phyloP scores from a whole-genome alignment of 2,797 vertebrate species.

The Tiaroga cobitis region DNA sequence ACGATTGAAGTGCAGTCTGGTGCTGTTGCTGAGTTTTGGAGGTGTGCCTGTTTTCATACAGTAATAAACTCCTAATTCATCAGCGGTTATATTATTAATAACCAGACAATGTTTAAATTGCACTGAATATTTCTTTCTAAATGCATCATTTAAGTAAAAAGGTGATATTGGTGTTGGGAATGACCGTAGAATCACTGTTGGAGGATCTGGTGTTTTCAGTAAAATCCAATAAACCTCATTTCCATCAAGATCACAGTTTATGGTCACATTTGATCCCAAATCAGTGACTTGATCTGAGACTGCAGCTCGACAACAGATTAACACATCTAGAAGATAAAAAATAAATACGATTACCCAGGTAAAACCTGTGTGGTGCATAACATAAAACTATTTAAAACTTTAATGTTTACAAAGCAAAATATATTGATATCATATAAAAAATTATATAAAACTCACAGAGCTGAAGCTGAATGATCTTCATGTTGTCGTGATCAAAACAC shows the following conservation, averaged over 20 bases:
- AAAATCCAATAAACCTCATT: constrained; percentile 1
- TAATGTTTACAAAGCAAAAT: background rate
- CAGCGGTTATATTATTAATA: background rate
- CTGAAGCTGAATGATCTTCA: background rate
- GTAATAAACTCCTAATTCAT: constrained; percentile 17
- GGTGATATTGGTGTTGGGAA: accelerated
- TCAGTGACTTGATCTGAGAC: background rate
- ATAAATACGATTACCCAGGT: background rate
- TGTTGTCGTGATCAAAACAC: background rate
- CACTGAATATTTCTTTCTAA: background rate
- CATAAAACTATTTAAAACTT: background rate
- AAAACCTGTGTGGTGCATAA: background rate
- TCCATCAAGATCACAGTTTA: constrained; percentile 10
- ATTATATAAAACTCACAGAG: background rate
- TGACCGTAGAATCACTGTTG: background rate
- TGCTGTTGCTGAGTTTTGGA: constrained; percentile 1
- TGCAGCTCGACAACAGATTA: background rate
- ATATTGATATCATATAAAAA: background rate
- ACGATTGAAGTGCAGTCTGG: background rate
- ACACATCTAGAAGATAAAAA: background rate
- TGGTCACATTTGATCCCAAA: background rate
- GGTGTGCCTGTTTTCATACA: background rate
- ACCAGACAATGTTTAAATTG: background rate
- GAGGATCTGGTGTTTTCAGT: background rate
- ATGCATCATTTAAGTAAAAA: accelerated